These are phyloP conservation scores for Sialia sialis DNA, from an alignment of 2,113 vertebrate species.

Conservation along the genomic window DNA sequence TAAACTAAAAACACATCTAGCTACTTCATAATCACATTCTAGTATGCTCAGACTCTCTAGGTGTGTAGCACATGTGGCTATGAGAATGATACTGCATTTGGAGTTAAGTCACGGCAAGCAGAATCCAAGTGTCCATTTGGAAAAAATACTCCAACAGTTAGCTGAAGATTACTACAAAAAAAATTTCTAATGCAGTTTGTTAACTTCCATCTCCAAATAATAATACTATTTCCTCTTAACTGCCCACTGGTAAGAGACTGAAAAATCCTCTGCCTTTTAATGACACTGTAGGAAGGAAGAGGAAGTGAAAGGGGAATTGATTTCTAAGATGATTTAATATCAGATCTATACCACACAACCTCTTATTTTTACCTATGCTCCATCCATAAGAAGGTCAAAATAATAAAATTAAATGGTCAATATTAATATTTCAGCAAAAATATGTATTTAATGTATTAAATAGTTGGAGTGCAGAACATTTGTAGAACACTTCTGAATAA, in stretches of 20 bases:
- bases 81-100: not conserved
- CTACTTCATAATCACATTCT: not conserved
- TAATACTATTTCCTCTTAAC: not conserved
- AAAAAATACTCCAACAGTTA: not conserved
- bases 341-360: not conserved
- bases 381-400: not conserved
- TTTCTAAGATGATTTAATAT: not conserved
- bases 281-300: not conserved
- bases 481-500: not conserved
- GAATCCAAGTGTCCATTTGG: not conserved
- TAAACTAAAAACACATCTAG: not conserved
- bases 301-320: not conserved
- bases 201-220: not conserved
- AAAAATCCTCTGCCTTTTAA: not conserved
- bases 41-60: not conserved
- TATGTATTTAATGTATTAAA: slow-evolving; percentile 37
- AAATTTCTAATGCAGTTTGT: not conserved
- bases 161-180: not conserved
- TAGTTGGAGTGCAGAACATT: not conserved
- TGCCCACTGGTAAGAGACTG: not conserved
- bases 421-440: slow-evolving; percentile 54
- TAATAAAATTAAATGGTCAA: not conserved
- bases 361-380: not conserved
- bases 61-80: not conserved
- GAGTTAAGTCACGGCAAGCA: not conserved